Evolutionary conservation across 2,888 invertebrate species (phyloP), one percentile per base, ranked within the genome.

Genomic region (Caenorhabditis sp.): DNA sequence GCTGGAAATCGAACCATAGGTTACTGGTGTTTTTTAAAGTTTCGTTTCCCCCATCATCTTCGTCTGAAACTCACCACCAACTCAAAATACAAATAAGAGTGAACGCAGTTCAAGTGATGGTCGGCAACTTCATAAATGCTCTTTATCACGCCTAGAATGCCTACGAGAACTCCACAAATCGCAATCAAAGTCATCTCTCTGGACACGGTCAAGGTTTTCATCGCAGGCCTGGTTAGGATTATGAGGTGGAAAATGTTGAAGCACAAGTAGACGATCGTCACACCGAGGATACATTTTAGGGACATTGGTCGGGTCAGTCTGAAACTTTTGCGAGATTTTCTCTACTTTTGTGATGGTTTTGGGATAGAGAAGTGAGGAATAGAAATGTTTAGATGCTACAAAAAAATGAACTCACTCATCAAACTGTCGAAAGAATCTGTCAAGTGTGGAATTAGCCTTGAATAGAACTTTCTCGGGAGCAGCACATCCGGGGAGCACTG

Each of bases 151-250:
- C 74, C 74, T 4, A 44, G 5, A 7, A 56, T 7, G 8, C 80
- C 80, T n/a, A 26, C 69, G 0, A 81, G 12, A 14, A 68, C 54
- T 63, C 80, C 80, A 61, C 59, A 81, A 2, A 68, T 22, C 0
- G 80, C 80, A 35, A 81, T 81, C 16, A 64, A 28, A 10, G 74
- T 75, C 80, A 81, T 81, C 44, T 81, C 80, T 31, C 47, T 75
- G 5, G 80, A 81, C n/a, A 81, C 80, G 38, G 35, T 63, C 31
- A 75, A 16, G 7, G 16, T 49, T 56, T 28, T 69, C 80, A 81
- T 75, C 12, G 51, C 16, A 6, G 61, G 61, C 16, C 80, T 38
- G 0, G 80, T 69, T 1, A 81, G 54, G 26, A 81, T 68, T n/a
- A 75, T 63, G 7, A 81, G 14, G 47, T 81, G 80, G 56, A 81